A percentile compares a stretch with the other conserved stretches of the same genome.
Conservation (phyloP, 1,140 invertebrate species). For the Philotrypesis tridentata region DNA sequence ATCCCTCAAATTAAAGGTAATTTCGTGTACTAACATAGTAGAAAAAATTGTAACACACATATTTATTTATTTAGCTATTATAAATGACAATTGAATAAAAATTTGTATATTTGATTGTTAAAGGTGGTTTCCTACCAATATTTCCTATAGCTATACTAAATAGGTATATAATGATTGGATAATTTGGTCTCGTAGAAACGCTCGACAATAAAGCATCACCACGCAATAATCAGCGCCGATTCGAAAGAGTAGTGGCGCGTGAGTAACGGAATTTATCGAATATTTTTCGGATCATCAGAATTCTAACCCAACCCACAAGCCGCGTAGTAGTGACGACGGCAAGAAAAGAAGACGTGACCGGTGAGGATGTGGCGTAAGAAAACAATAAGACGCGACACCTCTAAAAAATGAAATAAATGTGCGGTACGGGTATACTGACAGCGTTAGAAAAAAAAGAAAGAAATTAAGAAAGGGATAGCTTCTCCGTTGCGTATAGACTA, state of each 20-base stretch:
- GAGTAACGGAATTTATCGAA: conserved; percentile 11
- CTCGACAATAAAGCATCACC: neutral
- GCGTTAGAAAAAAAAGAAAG: neutral
- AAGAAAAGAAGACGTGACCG: neutral
- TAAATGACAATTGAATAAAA: no score
- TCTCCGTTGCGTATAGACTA: neutral
- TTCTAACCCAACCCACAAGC: no score
- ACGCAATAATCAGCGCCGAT: neutral
- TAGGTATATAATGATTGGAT: neutral
- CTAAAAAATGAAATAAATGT: conserved; percentile 13
- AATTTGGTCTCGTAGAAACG: neutral
- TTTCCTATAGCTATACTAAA: no score
- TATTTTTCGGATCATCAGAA: conserved; percentile 29
- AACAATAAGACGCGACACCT: neutral
- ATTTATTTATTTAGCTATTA: no score
- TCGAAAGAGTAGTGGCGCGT: neutral
- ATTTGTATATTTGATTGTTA: no score
- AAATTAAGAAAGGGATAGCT: neutral
- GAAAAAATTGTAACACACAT: no score
- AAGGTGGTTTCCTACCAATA: no score
- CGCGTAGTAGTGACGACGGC: neutral
- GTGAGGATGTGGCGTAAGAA: neutral
- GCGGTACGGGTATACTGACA: neutral
- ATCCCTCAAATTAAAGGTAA: no score
- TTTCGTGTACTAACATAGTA: no score